Base-by-base conservation (phyloP, 1,140 invertebrate species). In the Megathymus violae region DNA sequence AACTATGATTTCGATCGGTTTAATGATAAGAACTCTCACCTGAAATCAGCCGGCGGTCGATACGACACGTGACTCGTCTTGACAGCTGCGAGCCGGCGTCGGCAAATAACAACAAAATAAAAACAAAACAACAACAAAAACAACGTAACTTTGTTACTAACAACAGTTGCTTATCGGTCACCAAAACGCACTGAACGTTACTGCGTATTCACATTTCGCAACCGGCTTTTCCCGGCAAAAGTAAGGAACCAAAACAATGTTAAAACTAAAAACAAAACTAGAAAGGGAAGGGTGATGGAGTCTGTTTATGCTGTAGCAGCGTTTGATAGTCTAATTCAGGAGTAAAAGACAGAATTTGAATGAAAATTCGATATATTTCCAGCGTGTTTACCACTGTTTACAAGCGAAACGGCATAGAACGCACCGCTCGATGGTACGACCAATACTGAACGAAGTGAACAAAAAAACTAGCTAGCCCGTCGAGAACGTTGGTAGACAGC, bases 201-300 rank as follows among this genome's bases (percentile, higher is more conserved):
- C 59, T 74, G 63, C n/a, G n/a, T 70, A 70, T 65, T 62, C 60
- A 70, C 72, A 72, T 69, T 71, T 68, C 47, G 66, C 71, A 71
- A 62, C 85, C 85, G 85, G 85, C 80, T 84, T 86, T 85, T 82
- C 74, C 80, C 83, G 80, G 83, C 61, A 58, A 82, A 86, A 80
- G 74, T 67, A 74, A 78, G n/a, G 64, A 67, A 69, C 52, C 52
- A 74, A 78, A 82, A 81, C 44, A 75, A 69, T 76, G 76, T 31
- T 67, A 70, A 67, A 73, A 19, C 40, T 22, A 64, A 68, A 68
- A 78, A 73, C 50, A 62, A 69, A n/a, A n/a, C n/a, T n/a, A 74
- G 25, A 40, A 40, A 25, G 27, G 25, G 22, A 34, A 36, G 48
- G 11, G 16, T 46, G 15, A 34, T 5, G 38, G 27, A 10, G 22